Evolutionary conservation across 2,113 vertebrate genomes (phyloP), one percentile per base, ranked within the genome.

Genomic region (Xiphorhynchus elegans): DNA sequence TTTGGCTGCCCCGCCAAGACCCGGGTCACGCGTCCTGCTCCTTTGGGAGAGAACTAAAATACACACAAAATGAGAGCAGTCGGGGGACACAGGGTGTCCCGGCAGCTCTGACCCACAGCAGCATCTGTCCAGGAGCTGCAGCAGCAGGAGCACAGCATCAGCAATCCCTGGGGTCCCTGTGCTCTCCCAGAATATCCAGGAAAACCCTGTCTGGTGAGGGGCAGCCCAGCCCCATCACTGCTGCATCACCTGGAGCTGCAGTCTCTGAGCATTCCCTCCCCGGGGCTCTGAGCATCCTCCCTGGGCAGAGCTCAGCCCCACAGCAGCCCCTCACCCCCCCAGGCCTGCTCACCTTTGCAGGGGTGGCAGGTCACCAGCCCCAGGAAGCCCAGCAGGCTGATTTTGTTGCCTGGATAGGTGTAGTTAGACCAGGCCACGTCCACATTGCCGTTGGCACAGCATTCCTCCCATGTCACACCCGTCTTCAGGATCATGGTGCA

Each of bases 351-450:
- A 99, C 99, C 99, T 99, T 98, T 99, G 98, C 99, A 99, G 19
- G 99, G 99, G 84, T 99, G 98, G 94, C 99, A 99, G 92, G 98
- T 98, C 55, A 99, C 99, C 3, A 99, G 98, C 67, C 99, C 99
- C 89, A 99, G 96, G 96, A 99, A 98, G 64, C 99, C 98, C 96
- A 99, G 97, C 76, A 99, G 98, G 98, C 98, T 99, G 98, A 99
- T 98, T 94, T 99, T 99, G 96, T 99, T 99, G 96, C 99, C 99
- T 1, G 99, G 98, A 82, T 99, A 98, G 72, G 98, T 99, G 95
- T 98, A 97, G 96, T 99, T 99, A 90, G 99, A 99, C 99, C 99
- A 99, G 14, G 99, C 99, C 1, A 98, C 98, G 35, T 99, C 98
- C 44, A 99, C 97, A 25, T 98, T 98, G 59, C 98, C 98, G 1